Percentiles rank a stretch among this genome's conserved stretches.
phyloP scores from a whole-genome alignment of 2,888 invertebrate genomes.

The Heliconius aoede region DNA sequence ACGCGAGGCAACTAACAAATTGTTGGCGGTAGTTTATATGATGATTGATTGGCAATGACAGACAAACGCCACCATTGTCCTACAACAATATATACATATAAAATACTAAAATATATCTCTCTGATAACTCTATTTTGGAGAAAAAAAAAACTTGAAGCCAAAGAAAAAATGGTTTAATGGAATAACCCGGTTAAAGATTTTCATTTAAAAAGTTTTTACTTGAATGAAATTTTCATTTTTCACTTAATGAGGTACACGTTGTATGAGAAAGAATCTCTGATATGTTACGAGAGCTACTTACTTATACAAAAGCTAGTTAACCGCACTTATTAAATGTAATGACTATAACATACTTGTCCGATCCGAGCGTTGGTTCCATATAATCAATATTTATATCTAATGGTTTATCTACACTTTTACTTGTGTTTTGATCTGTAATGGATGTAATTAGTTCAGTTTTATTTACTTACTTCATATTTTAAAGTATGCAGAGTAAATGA shows the following conservation, averaged over 20 bases:
- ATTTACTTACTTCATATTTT: not conserved
- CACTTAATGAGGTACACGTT: slow-evolving; percentile 17
- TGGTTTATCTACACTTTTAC: slow-evolving; percentile 20
- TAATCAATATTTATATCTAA: not conserved
- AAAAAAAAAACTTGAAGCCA: too few relatives aligned
- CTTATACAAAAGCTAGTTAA: slow-evolving; percentile 21
- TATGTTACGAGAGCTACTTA: slow-evolving; percentile 1
- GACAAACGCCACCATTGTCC: too few relatives aligned
- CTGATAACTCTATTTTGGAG: too few relatives aligned
- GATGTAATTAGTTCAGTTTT: slow-evolving; percentile 1
- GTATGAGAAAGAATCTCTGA: slow-evolving; percentile 27
- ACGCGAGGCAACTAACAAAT: not conserved
- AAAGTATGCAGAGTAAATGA: too few relatives aligned
- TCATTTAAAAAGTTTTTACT: too few relatives aligned
- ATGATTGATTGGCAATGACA: too few relatives aligned
- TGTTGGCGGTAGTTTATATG: too few relatives aligned
- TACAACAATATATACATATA: too few relatives aligned
- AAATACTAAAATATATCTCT: too few relatives aligned
- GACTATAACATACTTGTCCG: not conserved
- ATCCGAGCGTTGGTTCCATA: not conserved
- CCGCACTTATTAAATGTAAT: slow-evolving; percentile 27
- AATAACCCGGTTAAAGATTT: too few relatives aligned
- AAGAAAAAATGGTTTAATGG: too few relatives aligned
- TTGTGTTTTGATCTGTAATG: slow-evolving; percentile 6
- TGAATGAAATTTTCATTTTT: slow-evolving; percentile 13